These are phyloP conservation scores for Dicyrtoma fusca DNA, from an alignment of 2,888 invertebrate species.

Conservation along the genomic window DNA sequence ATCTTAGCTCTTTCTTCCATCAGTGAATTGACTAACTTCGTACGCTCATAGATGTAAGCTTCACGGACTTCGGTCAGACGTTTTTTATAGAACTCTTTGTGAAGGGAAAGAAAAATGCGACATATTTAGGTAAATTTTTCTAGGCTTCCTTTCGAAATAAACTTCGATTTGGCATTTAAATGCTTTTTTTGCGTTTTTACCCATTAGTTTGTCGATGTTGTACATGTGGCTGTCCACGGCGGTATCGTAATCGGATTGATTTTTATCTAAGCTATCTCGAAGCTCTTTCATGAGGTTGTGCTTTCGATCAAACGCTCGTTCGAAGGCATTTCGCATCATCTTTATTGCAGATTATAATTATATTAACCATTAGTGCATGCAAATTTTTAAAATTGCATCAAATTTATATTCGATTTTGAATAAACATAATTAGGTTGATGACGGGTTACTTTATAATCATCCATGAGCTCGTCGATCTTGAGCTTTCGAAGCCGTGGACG, in stretches of 20 bases:
- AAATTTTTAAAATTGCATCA: not conserved
- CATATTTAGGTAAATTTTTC: too few species aligned
- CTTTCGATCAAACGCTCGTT: slow-evolving; percentile 53
- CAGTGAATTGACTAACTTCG: slow-evolving; percentile 38
- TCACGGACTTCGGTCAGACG: slow-evolving; percentile 47
- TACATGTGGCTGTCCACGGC: slow-evolving; percentile 54
- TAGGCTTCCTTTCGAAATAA: too few species aligned
- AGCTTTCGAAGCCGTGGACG: slow-evolving; percentile 52
- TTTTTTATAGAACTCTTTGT: slow-evolving; percentile 50
- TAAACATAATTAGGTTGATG: too few species aligned
- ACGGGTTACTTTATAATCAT: slow-evolving; percentile 55
- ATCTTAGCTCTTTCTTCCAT: slow-evolving; percentile 49
- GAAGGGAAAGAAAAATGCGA: not conserved
- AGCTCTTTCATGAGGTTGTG: slow-evolving; percentile 52
- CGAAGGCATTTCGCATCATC: slow-evolving; percentile 51
- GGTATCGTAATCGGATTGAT: slow-evolving; percentile 52
- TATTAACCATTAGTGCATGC: not conserved
- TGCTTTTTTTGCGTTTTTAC: too few species aligned
- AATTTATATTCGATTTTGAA: too few species aligned
- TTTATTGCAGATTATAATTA: slow-evolving; percentile 5
- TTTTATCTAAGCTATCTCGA: slow-evolving; percentile 46
- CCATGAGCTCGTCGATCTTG: slow-evolving; percentile 52
- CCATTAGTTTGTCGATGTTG: slow-evolving; percentile 53
- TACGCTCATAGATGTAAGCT: slow-evolving; percentile 42
- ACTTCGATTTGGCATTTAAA: too few species aligned